A percentile compares a stretch with the other conserved stretches of the same genome.
phyloP scores from a whole-genome alignment of 2,888 invertebrate genomes.

The Physocephala rufipes region DNA sequence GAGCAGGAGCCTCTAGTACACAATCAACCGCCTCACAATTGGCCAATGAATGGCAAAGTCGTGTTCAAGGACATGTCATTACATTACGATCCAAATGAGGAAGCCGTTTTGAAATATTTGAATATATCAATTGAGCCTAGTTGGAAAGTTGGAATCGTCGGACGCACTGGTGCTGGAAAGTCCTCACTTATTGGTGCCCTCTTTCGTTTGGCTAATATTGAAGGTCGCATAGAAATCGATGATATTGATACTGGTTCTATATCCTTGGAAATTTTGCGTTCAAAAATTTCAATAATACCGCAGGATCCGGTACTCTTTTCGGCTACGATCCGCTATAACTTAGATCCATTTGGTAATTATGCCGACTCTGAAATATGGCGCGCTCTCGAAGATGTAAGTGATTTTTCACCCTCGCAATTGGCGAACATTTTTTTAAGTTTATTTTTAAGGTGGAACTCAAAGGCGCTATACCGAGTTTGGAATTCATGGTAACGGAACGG shows the following conservation, averaged over 20 bases:
- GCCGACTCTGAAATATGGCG: conserved; percentile 62
- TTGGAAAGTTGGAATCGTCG: conserved; percentile 80
- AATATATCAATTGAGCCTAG: conserved; percentile 75
- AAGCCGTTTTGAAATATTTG: conserved; percentile 78
- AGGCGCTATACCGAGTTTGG: conserved; percentile 67
- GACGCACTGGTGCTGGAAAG: conserved; percentile 86
- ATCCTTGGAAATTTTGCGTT: conserved; percentile 67
- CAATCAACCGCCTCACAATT: conserved; percentile 69
- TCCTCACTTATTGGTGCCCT: conserved; percentile 81
- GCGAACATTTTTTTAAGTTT: background rate
- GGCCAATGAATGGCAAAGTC: conserved; percentile 75
- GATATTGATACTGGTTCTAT: conserved; percentile 70
- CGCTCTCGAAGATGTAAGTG: conserved; percentile 58
- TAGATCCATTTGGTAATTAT: conserved; percentile 70
- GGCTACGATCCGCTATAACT: conserved; percentile 72
- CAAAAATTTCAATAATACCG: conserved; percentile 70
- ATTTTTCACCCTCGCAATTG: background rate
- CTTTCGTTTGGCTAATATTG: conserved; percentile 78
- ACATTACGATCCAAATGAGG: conserved; percentile 69
- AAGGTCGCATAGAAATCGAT: conserved; percentile 79
- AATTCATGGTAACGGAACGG: conserved; percentile 68
- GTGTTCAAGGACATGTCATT: conserved; percentile 70
- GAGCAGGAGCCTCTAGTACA: conserved; percentile 68
- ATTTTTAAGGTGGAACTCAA: conserved; percentile 69
- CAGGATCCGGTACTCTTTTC: conserved; percentile 70